Evolutionary conservation across 2,888 invertebrate genomes (phyloP).

Genomic region (Molanna angustata): DNA sequence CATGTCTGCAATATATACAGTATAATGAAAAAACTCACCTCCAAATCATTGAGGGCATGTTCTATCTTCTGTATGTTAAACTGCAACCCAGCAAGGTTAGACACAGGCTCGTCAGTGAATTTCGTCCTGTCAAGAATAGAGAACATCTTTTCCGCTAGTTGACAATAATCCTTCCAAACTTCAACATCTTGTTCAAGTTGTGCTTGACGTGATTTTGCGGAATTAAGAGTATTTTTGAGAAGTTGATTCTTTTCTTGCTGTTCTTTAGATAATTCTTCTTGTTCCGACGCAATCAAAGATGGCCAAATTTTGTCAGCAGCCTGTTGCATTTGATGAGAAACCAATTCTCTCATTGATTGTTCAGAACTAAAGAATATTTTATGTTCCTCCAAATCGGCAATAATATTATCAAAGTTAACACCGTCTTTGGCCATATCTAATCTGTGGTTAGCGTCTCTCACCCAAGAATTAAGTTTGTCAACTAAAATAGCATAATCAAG

Average conservation of each 20-base stretch:
- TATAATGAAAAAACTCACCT: slow-evolving; percentile 59
- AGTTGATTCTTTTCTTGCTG: slow-evolving; percentile 78
- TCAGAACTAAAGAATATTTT: slow-evolving; percentile 83
- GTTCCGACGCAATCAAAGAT: slow-evolving; percentile 74
- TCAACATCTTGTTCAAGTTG: slow-evolving; percentile 79
- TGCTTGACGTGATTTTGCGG: slow-evolving; percentile 77
- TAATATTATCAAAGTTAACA: slow-evolving; percentile 83
- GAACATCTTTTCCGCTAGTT: slow-evolving; percentile 73
- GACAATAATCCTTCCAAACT: slow-evolving; percentile 82
- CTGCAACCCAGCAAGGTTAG: slow-evolving; percentile 76
- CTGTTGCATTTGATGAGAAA: slow-evolving; percentile 78
- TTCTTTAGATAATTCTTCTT: slow-evolving; percentile 78
- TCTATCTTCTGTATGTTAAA: slow-evolving; percentile 80
- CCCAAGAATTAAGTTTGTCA: slow-evolving; percentile 78
- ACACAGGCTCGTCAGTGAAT: slow-evolving; percentile 76
- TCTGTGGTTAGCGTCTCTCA: slow-evolving; percentile 76
- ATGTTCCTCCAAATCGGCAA: slow-evolving; percentile 80
- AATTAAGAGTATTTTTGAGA: slow-evolving; percentile 77
- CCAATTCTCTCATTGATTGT: slow-evolving; percentile 71
- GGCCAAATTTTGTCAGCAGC: slow-evolving; percentile 88
- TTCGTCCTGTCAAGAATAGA: slow-evolving; percentile 71
- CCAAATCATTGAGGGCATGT: slow-evolving; percentile 70
- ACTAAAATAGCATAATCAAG: slow-evolving; percentile 74
- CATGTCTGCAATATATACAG: too few relatives aligned
- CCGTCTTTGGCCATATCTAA: slow-evolving; percentile 78